A percentile compares a stretch with the other conserved stretches of the same genome.
Conservation (phyloP, 2,797 vertebrate genomes). For the Sebastes goodei region DNA sequence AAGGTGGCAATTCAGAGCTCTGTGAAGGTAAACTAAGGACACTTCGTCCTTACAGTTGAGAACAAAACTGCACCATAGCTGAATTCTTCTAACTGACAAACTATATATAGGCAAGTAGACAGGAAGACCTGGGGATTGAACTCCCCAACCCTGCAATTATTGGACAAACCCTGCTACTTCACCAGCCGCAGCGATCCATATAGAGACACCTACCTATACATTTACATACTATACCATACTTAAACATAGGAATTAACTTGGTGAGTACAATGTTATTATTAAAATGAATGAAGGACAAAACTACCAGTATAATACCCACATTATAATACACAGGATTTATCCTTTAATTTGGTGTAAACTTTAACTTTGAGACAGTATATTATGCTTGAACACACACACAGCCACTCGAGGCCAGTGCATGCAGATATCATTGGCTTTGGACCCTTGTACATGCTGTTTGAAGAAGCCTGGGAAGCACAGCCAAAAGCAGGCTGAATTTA, state of each 20-base stretch:
- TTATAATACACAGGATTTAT: background rate
- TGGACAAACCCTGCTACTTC: background rate
- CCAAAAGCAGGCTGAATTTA: constrained; percentile 72
- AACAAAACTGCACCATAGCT: background rate
- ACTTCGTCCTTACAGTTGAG: background rate
- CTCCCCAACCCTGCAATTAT: background rate
- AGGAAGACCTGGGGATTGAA: background rate
- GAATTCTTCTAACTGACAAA: background rate
- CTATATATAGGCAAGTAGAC: background rate
- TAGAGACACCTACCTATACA: background rate
- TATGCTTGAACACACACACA: background rate
- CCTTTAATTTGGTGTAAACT: background rate
- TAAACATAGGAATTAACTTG: background rate
- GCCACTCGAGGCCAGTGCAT: background rate
- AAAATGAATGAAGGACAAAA: background rate
- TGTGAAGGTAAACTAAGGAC: background rate
- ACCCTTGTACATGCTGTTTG: background rate
- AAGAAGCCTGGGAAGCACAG: constrained; percentile 31
- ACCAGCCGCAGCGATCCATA: background rate
- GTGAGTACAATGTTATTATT: background rate
- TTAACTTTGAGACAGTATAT: background rate
- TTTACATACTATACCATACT: background rate
- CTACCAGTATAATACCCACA: background rate
- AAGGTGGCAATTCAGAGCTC: background rate
- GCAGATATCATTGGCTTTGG: constrained; percentile 1